Evolutionary conservation across 2,113 vertebrate species (phyloP).

Genomic region (Hemiprocne comata): DNA sequence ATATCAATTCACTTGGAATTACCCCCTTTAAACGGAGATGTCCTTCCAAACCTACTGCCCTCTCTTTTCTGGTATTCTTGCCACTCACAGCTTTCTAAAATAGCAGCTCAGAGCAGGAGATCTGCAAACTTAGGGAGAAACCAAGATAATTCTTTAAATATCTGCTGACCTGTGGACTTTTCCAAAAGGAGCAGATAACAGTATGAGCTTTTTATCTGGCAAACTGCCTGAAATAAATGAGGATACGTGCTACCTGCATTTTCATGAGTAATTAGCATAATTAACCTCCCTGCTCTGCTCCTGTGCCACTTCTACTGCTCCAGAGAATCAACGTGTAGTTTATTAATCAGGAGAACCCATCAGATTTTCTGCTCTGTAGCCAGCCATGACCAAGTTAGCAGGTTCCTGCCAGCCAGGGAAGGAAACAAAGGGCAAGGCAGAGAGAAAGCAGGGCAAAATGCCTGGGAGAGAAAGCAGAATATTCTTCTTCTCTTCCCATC

Average conservation of each 20-base stretch:
- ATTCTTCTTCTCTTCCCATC: fast-evolving
- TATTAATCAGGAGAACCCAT: not conserved
- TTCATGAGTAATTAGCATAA: slow-evolving; percentile 15
- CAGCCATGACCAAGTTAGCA: not conserved
- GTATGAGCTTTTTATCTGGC: not conserved
- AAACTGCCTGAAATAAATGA: not conserved
- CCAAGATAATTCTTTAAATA: not conserved
- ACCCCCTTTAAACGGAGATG: not conserved
- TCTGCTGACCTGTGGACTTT: not conserved
- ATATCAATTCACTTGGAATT: not conserved
- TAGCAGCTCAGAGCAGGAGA: not conserved
- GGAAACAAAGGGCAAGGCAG: not conserved
- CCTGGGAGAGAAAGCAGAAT: not conserved
- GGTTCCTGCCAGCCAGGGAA: not conserved
- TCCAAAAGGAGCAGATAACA: not conserved
- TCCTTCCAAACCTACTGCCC: not conserved
- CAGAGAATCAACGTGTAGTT: not conserved
- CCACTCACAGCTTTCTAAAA: not conserved
- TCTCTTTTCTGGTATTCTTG: not conserved
- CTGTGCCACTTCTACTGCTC: not conserved
- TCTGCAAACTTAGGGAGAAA: not conserved
- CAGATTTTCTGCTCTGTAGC: not conserved
- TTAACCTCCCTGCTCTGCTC: slow-evolving; percentile 20
- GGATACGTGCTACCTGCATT: not conserved
- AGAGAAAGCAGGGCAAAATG: not conserved